These are phyloP conservation scores for Pipistrellus kuhlii DNA, from an alignment of 2,797 vertebrate genomes.

Conservation along the genomic window DNA sequence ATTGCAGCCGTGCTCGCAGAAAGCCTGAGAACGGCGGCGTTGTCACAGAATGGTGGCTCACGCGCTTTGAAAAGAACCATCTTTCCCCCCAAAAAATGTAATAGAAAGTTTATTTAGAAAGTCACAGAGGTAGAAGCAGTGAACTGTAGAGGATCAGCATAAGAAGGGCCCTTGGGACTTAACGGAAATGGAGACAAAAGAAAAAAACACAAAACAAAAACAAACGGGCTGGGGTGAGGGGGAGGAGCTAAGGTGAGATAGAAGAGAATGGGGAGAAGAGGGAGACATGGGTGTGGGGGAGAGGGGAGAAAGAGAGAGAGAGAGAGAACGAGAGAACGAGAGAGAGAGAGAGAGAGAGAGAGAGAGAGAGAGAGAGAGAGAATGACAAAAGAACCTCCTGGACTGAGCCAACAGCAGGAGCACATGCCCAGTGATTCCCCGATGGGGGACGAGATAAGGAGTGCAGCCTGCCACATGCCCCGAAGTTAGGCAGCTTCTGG, in stretches of 20 bases:
- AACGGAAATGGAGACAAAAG: background rate
- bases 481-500: background rate
- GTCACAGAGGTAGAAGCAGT: background rate
- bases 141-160: background rate
- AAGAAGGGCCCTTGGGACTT: background rate
- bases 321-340: background rate
- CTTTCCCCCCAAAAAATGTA: background rate
- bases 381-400: background rate
- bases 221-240: background rate
- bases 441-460: fast-evolving
- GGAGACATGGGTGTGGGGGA: background rate
- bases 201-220: background rate
- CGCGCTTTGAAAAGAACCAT: background rate
- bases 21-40: background rate
- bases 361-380: background rate
- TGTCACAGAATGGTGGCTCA: background rate
- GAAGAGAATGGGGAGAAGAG: background rate
- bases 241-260: background rate
- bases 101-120: background rate
- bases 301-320: no score
- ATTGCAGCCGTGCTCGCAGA: background rate
- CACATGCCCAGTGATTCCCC: background rate
- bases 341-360: background rate
- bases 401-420: background rate
- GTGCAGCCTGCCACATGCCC: fast-evolving